A percentile compares a stretch with the other conserved stretches of the same genome.
Conservation (phyloP, 2,888 invertebrate species). For the Buathra laborator region DNA sequence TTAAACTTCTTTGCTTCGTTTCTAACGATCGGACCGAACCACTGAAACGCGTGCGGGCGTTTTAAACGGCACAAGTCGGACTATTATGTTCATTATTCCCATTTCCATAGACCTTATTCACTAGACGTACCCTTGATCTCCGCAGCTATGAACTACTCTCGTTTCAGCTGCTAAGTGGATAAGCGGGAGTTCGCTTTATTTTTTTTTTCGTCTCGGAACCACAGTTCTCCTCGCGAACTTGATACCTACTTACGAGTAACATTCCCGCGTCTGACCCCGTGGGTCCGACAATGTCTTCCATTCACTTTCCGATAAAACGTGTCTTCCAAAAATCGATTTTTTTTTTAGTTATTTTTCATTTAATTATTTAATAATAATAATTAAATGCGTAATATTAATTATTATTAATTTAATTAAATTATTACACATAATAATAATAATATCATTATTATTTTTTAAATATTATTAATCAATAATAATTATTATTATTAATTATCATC, state of each 20-base stretch:
- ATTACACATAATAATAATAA: too few relatives aligned
- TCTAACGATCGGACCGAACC: constrained; percentile 3
- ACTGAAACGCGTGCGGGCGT: constrained; percentile 48
- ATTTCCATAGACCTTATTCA: constrained; percentile 44
- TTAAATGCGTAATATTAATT: too few relatives aligned
- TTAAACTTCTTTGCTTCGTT: constrained; percentile 15
- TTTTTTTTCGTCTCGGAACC: constrained; percentile 8
- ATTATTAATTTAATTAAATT: too few relatives aligned
- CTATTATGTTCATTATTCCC: constrained; percentile 42
- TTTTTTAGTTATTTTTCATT: not conserved
- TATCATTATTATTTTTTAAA: too few relatives aligned
- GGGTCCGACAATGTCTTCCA: constrained; percentile 8
- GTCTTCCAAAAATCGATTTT: constrained; percentile 6
- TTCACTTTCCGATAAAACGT: constrained; percentile 20
- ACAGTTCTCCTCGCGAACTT: constrained; percentile 31
- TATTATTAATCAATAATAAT: too few relatives aligned
- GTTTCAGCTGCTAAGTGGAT: constrained; percentile 44
- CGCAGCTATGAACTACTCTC: constrained; percentile 11
- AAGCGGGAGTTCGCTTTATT: constrained; percentile 21
- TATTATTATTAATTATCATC: too few relatives aligned
- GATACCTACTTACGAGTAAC: constrained; percentile 30
- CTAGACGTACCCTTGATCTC: constrained; percentile 39
- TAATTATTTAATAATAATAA: not conserved
- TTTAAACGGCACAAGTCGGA: constrained; percentile 9
- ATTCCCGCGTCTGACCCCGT: constrained; percentile 3